phyloP scores from a whole-genome alignment of 2,113 vertebrate species.

The Dunckerocampus dactyliophorus region DNA sequence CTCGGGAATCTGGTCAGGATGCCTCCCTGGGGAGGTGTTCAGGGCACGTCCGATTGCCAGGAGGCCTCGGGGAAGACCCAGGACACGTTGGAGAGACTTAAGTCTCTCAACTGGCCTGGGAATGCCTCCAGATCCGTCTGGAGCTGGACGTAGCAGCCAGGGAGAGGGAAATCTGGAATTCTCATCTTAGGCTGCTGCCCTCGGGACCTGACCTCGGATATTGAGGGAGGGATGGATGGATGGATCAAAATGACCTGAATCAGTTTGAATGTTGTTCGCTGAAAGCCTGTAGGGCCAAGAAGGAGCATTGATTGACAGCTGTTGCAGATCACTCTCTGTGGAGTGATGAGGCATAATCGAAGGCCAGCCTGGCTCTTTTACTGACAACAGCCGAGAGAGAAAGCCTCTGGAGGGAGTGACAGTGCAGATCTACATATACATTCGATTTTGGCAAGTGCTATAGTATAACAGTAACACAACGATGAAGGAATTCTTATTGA shows the following conservation, averaged over 20 bases:
- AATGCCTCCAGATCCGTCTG: too few relatives aligned
- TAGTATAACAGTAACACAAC: neutral
- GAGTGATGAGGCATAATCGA: conserved; percentile 30
- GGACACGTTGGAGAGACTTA: too few relatives aligned
- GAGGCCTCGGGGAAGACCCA: too few relatives aligned
- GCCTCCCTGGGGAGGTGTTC: too few relatives aligned
- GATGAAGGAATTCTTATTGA: conserved; percentile 41
- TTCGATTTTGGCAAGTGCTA: conserved; percentile 19
- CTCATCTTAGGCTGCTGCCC: too few relatives aligned
- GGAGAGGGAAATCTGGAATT: too few relatives aligned
- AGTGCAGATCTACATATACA: conserved; percentile 6
- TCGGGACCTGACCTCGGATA: too few relatives aligned
- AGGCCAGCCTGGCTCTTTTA: conserved; percentile 13
- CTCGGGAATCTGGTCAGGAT: too few relatives aligned
- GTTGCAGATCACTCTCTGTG: conserved; percentile 10
- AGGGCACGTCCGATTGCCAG: too few relatives aligned
- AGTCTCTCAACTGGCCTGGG: too few relatives aligned
- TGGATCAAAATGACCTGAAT: neutral
- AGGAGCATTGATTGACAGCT: conserved; percentile 19
- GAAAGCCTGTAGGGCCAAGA: neutral
- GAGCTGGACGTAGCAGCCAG: too few relatives aligned
- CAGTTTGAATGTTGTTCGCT: neutral
- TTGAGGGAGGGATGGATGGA: too few relatives aligned
- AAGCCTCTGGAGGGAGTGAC: conserved; percentile 6
- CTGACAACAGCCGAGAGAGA: conserved; percentile 20